Evolutionary conservation across 1,140 invertebrate species (phyloP).

Genomic region (Holotrichia oblita): DNA sequence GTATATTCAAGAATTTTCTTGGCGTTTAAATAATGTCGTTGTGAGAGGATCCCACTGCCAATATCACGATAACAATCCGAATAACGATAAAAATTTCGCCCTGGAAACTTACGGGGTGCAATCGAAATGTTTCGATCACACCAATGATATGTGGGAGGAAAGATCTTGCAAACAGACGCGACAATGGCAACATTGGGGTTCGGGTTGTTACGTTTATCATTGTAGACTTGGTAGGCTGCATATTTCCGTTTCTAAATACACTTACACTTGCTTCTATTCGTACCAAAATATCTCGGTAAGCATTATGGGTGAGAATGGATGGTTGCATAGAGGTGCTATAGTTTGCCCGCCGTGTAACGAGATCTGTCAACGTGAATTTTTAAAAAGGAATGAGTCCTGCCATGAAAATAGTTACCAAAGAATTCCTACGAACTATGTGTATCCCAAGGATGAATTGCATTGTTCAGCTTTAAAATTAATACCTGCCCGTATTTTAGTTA

Average conservation of each 20-base stretch:
- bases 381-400: conserved; percentile 68
- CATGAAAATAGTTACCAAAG: conserved; percentile 72
- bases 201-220: conserved; percentile 91
- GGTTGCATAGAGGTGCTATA: conserved; percentile 91
- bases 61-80: conserved; percentile 90
- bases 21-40: conserved; percentile 86
- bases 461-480: conserved; percentile 62
- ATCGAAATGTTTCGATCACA: conserved; percentile 92
- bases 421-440: conserved; percentile 74
- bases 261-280: conserved; percentile 88
- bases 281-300: conserved; percentile 87
- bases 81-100: conserved; percentile 90
- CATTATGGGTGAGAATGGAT: conserved; percentile 82
- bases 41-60: conserved; percentile 91
- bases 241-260: conserved; percentile 84
- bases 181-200: conserved; percentile 96
- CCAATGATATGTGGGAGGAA: conserved; percentile 90
- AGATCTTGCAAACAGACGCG: conserved; percentile 80
- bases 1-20: conserved; percentile 97
- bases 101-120: conserved; percentile 87
- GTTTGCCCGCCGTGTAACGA: conserved; percentile 92
- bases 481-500: background rate
- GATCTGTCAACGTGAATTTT: conserved; percentile 74
- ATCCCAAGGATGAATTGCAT: conserved; percentile 75
- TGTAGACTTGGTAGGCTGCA: conserved; percentile 79